These are phyloP conservation scores for Coleophora deauratella DNA, from an alignment of 2,888 invertebrate genomes.

Conservation along the genomic window DNA sequence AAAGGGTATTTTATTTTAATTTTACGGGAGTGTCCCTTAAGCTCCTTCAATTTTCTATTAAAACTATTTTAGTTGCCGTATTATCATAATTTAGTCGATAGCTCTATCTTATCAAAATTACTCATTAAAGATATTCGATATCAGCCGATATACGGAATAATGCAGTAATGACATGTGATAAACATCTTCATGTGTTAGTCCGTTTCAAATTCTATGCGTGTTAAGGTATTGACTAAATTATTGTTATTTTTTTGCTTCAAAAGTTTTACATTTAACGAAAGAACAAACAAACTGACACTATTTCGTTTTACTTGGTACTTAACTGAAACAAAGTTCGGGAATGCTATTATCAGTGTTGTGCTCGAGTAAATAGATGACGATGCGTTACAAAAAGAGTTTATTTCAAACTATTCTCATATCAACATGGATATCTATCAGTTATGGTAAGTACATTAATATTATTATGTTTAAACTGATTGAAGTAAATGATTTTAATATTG, in stretches of 20 bases:
- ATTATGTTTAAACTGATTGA: too few species aligned
- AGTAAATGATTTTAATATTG: neutral
- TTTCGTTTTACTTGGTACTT: neutral
- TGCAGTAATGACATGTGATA: conserved; percentile 1
- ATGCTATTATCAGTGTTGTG: conserved; percentile 17
- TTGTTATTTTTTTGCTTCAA: neutral
- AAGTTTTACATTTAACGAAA: too few species aligned
- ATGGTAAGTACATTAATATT: conserved; percentile 34
- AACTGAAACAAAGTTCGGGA: conserved; percentile 16
- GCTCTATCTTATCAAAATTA: neutral
- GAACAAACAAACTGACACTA: neutral
- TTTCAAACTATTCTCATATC: conserved; percentile 18
- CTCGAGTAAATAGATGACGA: conserved; percentile 6
- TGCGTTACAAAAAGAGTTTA: conserved; percentile 17
- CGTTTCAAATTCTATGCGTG: neutral
- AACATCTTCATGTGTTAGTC: conserved; percentile 1
- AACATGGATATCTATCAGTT: conserved; percentile 15
- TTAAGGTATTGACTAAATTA: conserved; percentile 1
- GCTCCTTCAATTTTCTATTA: too few species aligned
- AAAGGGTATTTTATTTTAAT: too few species aligned
- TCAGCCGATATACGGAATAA: conserved; percentile 4
- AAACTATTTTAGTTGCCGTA: too few species aligned
- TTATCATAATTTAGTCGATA: too few species aligned
- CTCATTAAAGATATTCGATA: conserved; percentile 2
- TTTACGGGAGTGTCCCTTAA: too few species aligned